A percentile compares a stretch with the other conserved stretches of the same genome.
phyloP scores from a whole-genome alignment of 1,140 invertebrate species.

The Hyposmocoma kahamanoa region DNA sequence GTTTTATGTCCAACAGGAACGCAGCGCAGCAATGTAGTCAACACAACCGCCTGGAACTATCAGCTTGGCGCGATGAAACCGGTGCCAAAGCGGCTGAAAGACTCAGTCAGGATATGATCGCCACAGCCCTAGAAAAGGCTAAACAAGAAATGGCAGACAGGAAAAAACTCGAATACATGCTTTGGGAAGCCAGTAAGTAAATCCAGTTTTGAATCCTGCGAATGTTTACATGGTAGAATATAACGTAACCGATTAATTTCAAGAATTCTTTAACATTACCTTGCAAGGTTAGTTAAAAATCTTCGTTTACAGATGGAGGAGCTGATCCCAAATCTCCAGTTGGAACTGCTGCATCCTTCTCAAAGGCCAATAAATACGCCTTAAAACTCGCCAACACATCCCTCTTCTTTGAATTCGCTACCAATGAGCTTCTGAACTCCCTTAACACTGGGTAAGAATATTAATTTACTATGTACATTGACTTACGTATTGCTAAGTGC shows the following conservation, averaged over 20 bases:
- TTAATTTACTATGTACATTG: too few species aligned
- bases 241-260: neutral
- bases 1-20: conserved; percentile 74
- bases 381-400: conserved; percentile 89
- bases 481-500: too few species aligned
- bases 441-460: conserved; percentile 76
- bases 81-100: conserved; percentile 57
- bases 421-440: conserved; percentile 86
- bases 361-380: conserved; percentile 89
- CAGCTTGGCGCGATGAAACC: conserved; percentile 76
- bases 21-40: conserved; percentile 85
- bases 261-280: neutral
- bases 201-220: too few species aligned
- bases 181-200: conserved; percentile 79
- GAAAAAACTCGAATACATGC: conserved; percentile 84
- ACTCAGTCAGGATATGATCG: conserved; percentile 73
- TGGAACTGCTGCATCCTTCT: conserved; percentile 91
- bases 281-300: neutral
- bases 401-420: conserved; percentile 89
- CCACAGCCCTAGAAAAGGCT: conserved; percentile 82
- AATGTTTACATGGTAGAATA: too few species aligned
- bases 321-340: conserved; percentile 88
- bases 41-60: conserved; percentile 77
- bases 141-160: conserved; percentile 82
- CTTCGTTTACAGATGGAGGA: conserved; percentile 75